Conservation (phyloP, 2,113 vertebrate genomes). For the Vicugna pacos region DNA sequence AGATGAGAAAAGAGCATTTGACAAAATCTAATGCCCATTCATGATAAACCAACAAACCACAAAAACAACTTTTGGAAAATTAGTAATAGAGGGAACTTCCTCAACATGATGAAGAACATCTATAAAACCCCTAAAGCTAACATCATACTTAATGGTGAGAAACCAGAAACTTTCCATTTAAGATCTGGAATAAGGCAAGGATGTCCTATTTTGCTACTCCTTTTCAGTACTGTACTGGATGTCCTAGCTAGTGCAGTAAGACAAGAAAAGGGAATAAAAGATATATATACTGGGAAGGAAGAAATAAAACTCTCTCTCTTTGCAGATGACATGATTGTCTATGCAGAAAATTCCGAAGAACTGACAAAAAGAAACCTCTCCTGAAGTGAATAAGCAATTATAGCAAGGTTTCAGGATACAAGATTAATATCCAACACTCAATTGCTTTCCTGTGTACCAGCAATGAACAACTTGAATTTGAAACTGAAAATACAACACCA, state of each 20-base stretch:
- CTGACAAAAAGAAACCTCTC: not conserved
- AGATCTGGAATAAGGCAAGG: not conserved
- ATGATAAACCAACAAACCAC: not conserved
- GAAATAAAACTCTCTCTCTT: not conserved
- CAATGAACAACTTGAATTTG: not conserved
- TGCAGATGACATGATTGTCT: not conserved
- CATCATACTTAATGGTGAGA: not conserved
- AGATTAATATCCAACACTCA: not conserved
- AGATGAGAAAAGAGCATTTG: not conserved
- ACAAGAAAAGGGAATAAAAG: not conserved
- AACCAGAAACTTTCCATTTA: not conserved
- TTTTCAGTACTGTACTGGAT: not conserved
- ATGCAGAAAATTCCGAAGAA: not conserved
- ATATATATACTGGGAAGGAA: not conserved
- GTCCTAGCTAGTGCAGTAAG: not conserved
- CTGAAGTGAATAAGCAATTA: not conserved
- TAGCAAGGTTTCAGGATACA: not conserved
- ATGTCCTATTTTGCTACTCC: not conserved
- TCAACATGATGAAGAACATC: not conserved
- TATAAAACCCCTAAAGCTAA: not conserved
- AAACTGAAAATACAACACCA: not conserved
- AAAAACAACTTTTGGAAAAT: not conserved
- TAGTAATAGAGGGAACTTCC: not conserved
- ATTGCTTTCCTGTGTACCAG: not conserved
- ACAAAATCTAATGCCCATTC: not conserved